phyloP scores from a whole-genome alignment of 2,113 vertebrate species.

The Hippocampus zosterae region DNA sequence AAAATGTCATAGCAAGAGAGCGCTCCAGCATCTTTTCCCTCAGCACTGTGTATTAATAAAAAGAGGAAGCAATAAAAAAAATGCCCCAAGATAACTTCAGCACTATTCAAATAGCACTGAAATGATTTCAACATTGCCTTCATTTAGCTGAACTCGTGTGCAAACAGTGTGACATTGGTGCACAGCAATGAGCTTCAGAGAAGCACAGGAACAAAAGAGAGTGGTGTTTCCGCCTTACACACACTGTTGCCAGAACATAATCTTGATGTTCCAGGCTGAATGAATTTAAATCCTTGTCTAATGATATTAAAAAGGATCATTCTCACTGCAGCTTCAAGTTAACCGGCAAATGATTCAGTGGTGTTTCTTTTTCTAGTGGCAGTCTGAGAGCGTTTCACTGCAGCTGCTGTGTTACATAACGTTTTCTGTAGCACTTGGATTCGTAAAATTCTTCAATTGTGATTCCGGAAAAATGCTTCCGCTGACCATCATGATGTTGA shows the following conservation, averaged over 20 bases:
- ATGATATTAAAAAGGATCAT: conserved; percentile 2
- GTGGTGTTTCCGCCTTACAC: not conserved
- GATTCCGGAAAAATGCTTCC: not conserved
- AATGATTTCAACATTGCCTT: not conserved
- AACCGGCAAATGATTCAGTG: not conserved
- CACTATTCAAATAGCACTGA: not conserved
- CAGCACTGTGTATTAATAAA: not conserved
- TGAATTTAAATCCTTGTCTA: conserved; percentile 4
- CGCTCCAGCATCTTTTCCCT: not conserved
- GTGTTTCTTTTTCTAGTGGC: not conserved
- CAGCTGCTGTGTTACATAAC: not conserved
- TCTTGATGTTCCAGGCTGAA: conserved; percentile 5
- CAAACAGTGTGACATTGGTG: not conserved
- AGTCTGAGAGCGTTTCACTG: not conserved
- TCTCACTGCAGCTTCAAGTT: not conserved
- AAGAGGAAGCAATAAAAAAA: not conserved
- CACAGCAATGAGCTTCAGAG: not conserved
- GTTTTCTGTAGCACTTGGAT: not conserved
- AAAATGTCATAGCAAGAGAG: not conserved
- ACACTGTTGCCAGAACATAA: not conserved
- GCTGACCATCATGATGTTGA: not conserved
- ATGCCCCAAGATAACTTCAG: not conserved
- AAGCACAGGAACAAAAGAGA: not conserved
- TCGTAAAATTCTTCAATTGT: not conserved
- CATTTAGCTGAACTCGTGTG: not conserved